These are phyloP conservation scores for Lamellibrachia luymesi DNA, from an alignment of 1,140 invertebrate genomes.

Conservation along the genomic window DNA sequence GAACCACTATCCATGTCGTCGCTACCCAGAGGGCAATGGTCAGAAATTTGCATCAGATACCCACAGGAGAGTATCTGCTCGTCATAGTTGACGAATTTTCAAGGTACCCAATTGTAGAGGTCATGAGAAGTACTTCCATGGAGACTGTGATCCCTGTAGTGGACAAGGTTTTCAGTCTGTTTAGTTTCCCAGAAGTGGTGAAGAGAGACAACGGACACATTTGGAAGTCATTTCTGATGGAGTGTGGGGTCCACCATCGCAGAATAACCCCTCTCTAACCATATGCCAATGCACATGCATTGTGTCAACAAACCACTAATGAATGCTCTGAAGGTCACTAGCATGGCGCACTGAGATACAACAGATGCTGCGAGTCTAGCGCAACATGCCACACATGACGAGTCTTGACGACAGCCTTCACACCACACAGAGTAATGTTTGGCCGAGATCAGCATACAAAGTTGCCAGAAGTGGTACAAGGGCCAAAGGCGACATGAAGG, in stretches of 20 bases:
- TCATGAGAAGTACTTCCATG: slow-evolving; percentile 27
- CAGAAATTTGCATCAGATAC: slow-evolving; percentile 38
- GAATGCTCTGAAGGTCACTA: no score
- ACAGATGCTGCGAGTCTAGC: no score
- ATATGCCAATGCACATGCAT: not conserved
- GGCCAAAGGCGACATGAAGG: no score
- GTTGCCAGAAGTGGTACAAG: no score
- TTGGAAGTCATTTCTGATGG: slow-evolving; percentile 23
- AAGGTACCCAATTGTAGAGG: slow-evolving; percentile 40
- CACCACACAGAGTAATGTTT: no score
- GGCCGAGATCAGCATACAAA: no score
- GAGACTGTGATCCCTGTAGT: slow-evolving; percentile 26
- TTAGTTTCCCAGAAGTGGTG: slow-evolving; percentile 29
- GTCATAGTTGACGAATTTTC: slow-evolving; percentile 44
- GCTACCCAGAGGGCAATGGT: slow-evolving; percentile 33
- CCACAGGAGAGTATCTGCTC: slow-evolving; percentile 35
- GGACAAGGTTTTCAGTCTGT: slow-evolving; percentile 29
- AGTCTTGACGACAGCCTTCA: no score
- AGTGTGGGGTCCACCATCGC: slow-evolving; percentile 20
- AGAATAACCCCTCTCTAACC: slow-evolving; percentile 11
- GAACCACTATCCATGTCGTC: slow-evolving; percentile 36
- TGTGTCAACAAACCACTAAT: no score
- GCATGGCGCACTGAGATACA: no score
- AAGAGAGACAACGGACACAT: slow-evolving; percentile 32
- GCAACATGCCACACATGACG: no score